Percentiles rank a stretch among this genome's conserved stretches.
phyloP scores from a whole-genome alignment of 2,888 invertebrate species.

The Nomada flava region DNA sequence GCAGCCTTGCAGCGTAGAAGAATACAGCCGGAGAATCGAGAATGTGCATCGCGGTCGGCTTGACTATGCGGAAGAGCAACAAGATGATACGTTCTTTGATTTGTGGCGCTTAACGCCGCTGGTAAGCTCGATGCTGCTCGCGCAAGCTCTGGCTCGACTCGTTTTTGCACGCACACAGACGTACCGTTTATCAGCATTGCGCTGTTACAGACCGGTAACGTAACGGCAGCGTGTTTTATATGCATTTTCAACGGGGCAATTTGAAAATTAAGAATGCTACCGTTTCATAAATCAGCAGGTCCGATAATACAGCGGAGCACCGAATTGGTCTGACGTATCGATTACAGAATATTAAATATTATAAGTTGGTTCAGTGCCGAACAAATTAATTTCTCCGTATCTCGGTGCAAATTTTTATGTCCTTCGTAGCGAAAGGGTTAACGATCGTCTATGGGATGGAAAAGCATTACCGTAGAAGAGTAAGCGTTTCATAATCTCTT shows the following conservation, averaged over 20 bases:
- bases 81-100: constrained; percentile 67
- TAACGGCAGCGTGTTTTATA: constrained; percentile 7
- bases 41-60: constrained; percentile 34
- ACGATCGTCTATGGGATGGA: constrained; percentile 39
- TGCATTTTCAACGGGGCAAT: no score
- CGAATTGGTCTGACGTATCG: no score
- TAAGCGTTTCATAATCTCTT: constrained; percentile 43
- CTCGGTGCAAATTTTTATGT: no score
- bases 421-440: constrained; percentile 7
- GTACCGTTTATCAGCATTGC: neutral
- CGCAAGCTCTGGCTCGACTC: neutral
- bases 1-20: constrained; percentile 19
- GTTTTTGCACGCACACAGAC: neutral
- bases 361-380: no score
- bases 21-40: constrained; percentile 47
- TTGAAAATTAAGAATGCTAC: no score
- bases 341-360: no score
- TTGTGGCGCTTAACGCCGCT: constrained; percentile 58
- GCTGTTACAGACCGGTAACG: constrained; percentile 9
- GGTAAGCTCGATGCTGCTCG: neutral
- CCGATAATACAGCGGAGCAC: no score
- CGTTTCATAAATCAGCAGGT: no score
- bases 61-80: constrained; percentile 61
- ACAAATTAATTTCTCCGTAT: no score
- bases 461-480: constrained; percentile 1